Percentiles rank a stretch among this genome's conserved stretches.
phyloP scores from a whole-genome alignment of 2,113 vertebrate genomes.

The Gorsachius goisagi region DNA sequence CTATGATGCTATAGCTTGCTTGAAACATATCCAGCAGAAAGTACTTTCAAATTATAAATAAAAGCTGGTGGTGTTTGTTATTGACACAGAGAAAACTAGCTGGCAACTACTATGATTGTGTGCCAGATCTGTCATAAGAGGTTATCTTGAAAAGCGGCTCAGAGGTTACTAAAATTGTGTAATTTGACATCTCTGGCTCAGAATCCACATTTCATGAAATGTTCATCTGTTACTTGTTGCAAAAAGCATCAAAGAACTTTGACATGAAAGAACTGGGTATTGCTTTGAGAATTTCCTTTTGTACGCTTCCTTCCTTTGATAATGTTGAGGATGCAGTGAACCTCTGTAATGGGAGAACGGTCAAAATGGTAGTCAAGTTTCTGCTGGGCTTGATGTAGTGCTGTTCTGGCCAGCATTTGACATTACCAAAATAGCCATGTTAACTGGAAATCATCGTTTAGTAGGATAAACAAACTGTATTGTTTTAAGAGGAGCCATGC shows the following conservation, averaged over 20 bases:
- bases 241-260: not conserved
- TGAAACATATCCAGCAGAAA: not conserved
- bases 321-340: not conserved
- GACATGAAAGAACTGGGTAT: not conserved
- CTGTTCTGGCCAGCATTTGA: not conserved
- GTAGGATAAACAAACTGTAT: not conserved
- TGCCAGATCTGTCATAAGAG: not conserved
- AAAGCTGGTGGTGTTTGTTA: not conserved
- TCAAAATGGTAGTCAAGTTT: not conserved
- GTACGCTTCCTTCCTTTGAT: not conserved
- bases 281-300: not conserved
- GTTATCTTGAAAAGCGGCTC: not conserved
- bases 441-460: not conserved
- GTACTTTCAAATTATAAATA: not conserved
- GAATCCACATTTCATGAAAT: not conserved
- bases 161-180: not conserved
- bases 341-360: not conserved
- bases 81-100: not conserved
- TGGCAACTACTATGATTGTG: not conserved
- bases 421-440: not conserved
- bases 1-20: not conserved
- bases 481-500: not conserved
- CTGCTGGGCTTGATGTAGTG: not conserved
- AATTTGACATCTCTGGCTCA: not conserved
- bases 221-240: not conserved